Base-by-base conservation (phyloP, 1,140 invertebrate species). In the Drosophila bipectinata region DNA sequence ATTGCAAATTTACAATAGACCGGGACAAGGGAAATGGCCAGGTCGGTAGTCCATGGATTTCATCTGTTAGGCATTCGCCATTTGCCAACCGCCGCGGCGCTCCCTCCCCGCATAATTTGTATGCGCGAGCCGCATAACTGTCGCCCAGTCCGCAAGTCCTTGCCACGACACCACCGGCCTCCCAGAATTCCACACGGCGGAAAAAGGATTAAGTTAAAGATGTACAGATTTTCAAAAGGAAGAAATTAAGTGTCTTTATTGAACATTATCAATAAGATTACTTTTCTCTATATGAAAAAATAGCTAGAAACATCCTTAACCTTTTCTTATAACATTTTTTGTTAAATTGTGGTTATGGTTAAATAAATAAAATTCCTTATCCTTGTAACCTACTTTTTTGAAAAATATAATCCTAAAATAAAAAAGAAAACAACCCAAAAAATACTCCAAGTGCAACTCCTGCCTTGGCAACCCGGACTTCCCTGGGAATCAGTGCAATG, bases 1-100 rank as follows among this genome's bases (percentile, higher is more conserved):
- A 89, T 88, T 83, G 83, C 79, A 71, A 88, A 88, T 87, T 83
- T 79, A 83, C 84, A 89, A 88, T 83, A 76, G 77, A 39, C 59
- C 44, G 28, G 51, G 51, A 51, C 52, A 63, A 10, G 51, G 61
- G 66, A 47, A 34, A 45, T 55, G 60, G 52, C 47, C 63, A 28
- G 59, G 32, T 64, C 18, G 60, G 21, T 51, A 72, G 67, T 59
- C 66, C 61, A 60, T 55, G 78, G 44, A 55, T 48, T 63, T 69
- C 72, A 81, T 44, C 68, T 58, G 39, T 30, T 54, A 21, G 12
- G 51, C 21, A 49, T 24, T 8, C 4, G 4, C 49, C 44, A 47
- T 47, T 47, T 32, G 39, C 28, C 68, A n/a, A 3, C 14, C 41
- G 1, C 28, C 48, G 1, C 39, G 21, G 10, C 3, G 39, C 5